phyloP scores from a whole-genome alignment of 2,888 invertebrate genomes.

The Acrocera orbiculus region DNA sequence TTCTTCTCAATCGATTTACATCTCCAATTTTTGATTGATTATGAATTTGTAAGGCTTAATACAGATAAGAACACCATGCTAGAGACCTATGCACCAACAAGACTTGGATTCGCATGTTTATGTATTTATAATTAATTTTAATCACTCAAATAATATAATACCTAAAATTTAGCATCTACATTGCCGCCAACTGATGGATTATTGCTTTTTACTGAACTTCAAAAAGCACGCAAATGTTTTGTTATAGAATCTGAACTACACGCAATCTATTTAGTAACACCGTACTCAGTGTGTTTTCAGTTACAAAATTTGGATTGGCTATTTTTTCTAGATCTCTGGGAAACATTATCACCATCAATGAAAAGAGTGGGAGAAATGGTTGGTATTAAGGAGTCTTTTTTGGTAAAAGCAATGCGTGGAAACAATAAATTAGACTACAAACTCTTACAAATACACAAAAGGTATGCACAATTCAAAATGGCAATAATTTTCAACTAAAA shows the following conservation, averaged over 20 bases:
- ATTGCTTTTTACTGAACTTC: slow-evolving; percentile 71
- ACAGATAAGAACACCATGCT: slow-evolving; percentile 30
- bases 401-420: slow-evolving; percentile 59
- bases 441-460: slow-evolving; percentile 44
- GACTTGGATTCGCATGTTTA: slow-evolving; percentile 81
- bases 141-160: background rate
- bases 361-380: slow-evolving; percentile 75
- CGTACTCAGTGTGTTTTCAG: slow-evolving; percentile 70
- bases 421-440: slow-evolving; percentile 38
- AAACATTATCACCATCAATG: slow-evolving; percentile 57
- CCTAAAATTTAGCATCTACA: slow-evolving; percentile 46
- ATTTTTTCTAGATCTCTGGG: slow-evolving; percentile 63
- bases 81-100: slow-evolving; percentile 52
- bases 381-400: slow-evolving; percentile 72
- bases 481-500: too few species aligned
- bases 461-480: slow-evolving; percentile 31
- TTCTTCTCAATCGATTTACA: too few species aligned
- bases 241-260: slow-evolving; percentile 90
- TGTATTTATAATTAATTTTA: slow-evolving; percentile 17
- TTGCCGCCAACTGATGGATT: slow-evolving; percentile 90
- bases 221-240: slow-evolving; percentile 75
- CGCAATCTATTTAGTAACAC: slow-evolving; percentile 87
- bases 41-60: slow-evolving; percentile 63
- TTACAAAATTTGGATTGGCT: slow-evolving; percentile 65
- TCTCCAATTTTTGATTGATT: slow-evolving; percentile 54